These are phyloP conservation scores for Steinernema feltiae DNA, from an alignment of 1,140 invertebrate species.

Conservation along the genomic window DNA sequence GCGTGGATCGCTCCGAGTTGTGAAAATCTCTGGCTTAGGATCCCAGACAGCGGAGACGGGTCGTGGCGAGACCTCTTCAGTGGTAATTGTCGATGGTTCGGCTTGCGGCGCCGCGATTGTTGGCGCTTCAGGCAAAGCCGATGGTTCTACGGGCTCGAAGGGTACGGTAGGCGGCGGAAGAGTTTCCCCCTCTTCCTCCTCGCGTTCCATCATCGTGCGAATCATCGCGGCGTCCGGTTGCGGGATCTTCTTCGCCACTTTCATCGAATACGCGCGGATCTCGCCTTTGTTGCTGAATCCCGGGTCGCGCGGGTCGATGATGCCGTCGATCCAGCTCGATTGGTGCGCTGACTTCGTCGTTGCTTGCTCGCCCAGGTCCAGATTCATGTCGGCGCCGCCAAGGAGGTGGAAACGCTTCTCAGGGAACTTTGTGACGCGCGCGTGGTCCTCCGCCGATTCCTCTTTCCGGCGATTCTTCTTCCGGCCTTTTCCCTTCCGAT, in stretches of 20 bases:
- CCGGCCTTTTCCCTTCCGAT: not conserved
- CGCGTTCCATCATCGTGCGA: not conserved
- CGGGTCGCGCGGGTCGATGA: not conserved
- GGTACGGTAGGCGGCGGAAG: too few relatives aligned
- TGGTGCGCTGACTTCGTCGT: not conserved
- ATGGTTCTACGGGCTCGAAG: too few relatives aligned
- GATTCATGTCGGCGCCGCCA: not conserved
- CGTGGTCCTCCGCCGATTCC: not conserved
- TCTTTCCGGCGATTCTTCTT: not conserved
- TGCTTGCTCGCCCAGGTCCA: not conserved
- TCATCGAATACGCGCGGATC: not conserved
- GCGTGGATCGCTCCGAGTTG: too few relatives aligned
- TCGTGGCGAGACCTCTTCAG: not conserved
- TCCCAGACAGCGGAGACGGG: too few relatives aligned
- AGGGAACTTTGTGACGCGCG: not conserved
- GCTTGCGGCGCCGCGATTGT: too few relatives aligned
- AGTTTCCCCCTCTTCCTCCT: too few relatives aligned
- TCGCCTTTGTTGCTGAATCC: constrained; percentile 4
- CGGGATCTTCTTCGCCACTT: constrained; percentile 1
- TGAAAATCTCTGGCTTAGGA: not conserved
- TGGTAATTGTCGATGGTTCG: not conserved
- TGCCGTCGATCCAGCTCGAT: not conserved
- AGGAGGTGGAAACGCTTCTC: not conserved
- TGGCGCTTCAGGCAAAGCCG: too few relatives aligned
- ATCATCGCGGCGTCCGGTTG: not conserved